Base-by-base conservation (phyloP, 2,888 invertebrate species). In the Biston betularia region DNA sequence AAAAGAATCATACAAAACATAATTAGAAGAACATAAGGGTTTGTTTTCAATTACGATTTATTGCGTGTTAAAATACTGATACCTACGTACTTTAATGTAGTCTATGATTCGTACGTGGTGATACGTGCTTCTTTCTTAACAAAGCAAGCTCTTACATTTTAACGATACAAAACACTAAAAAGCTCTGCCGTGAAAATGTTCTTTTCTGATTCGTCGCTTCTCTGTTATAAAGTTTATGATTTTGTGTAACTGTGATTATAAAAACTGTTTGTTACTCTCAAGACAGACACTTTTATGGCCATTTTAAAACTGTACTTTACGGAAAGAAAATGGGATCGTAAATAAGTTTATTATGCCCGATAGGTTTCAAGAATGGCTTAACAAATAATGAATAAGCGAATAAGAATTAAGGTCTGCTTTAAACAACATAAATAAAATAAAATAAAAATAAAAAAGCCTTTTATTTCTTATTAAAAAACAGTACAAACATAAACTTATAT, bases 141-240 rank as follows among this genome's bases (percentile, higher is more conserved):
- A 38, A 38, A 38, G 38, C n/a, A 14, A 15, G 11, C 35, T 52
- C 24, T n/a, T 48, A 45, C 57, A 34, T 57, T 46, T 46, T 56
- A 56, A 34, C 24, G 34, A 38, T 15, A 10, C 40, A 12, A 59
- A 15, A 60, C 44, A 8, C 15, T 14, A 35, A 34, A 52, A 60
- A 42, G n/a, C 6, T 44, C 14, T 11, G 14, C 58, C 7, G 48
- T 44, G 42, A 59, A 64, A 65, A 48, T 15, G 11, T 44, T 49
- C 1, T 48, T 52, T 56, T 56, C 40, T 53, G 48, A 66, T 57
- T 58, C 63, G 45, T 57, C 46, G 15, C 54, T 65, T 12, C n/a
- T 15, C 58, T 49, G 58, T 79, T 81, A 79, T 79, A 76, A 82
- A 82, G 70, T 72, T 74, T 73, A 73, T 66, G 74, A 65, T 68